A percentile compares a stretch with the other conserved stretches of the same genome.
These are phyloP conservation scores for Polymixis flavicincta DNA, from an alignment of 2,888 invertebrate genomes.

Conservation along the genomic window DNA sequence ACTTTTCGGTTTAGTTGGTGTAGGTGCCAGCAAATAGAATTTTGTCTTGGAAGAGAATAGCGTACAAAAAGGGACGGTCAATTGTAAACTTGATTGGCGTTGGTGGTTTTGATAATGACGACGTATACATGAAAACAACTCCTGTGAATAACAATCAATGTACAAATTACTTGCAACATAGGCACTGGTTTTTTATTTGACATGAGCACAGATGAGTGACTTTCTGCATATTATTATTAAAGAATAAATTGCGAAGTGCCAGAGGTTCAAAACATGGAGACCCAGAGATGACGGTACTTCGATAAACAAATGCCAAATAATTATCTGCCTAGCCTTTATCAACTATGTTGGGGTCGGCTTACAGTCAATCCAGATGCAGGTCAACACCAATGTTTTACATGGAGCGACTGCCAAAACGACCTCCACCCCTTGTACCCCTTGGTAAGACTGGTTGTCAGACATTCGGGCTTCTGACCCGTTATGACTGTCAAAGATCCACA, in stretches of 20 bases:
- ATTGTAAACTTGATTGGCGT: conserved; percentile 39
- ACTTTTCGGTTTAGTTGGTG: conserved; percentile 35
- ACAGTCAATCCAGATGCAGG: no score
- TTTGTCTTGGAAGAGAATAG: conserved; percentile 59
- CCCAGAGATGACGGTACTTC: not conserved
- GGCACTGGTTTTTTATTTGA: not conserved
- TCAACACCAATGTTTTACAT: no score
- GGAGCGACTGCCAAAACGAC: no score
- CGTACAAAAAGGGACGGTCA: conserved; percentile 56
- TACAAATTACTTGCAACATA: conserved; percentile 1
- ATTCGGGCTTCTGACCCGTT: no score
- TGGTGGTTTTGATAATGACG: conserved; percentile 31
- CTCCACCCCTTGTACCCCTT: no score
- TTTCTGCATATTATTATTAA: conserved; percentile 5
- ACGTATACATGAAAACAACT: conserved; percentile 5
- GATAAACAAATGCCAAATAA: not conserved
- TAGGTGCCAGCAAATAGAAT: conserved; percentile 61
- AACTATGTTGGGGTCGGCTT: no score
- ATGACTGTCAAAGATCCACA: no score
- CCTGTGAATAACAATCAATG: conserved; percentile 39
- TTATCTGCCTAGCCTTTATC: no score
- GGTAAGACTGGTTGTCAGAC: no score
- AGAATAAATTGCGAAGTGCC: not conserved
- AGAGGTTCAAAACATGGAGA: not conserved
- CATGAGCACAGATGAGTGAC: not conserved